Conservation (phyloP, 1,140 invertebrate genomes). For the Drosophila repleta region DNA sequence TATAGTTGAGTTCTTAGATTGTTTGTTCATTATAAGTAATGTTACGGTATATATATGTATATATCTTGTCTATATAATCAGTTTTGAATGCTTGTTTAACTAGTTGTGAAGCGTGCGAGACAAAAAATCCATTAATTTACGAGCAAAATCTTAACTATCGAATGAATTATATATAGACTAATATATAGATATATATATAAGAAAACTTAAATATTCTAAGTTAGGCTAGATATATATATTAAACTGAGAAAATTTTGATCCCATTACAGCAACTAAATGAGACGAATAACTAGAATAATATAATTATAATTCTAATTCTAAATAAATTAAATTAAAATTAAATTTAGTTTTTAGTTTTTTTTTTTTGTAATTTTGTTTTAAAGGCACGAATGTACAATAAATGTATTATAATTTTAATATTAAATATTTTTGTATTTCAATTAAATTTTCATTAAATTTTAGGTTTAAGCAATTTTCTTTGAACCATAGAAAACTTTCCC, state of each 20-base stretch:
- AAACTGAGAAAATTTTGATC: conserved; percentile 67
- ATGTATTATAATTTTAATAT: conserved; percentile 5
- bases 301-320: conserved; percentile 8
- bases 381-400: conserved; percentile 52
- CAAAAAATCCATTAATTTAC: neutral
- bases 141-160: conserved; percentile 7
- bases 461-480: neutral
- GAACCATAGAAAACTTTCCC: conserved; percentile 1
- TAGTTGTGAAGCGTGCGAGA: conserved; percentile 23
- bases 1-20: conserved; percentile 19
- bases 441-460: conserved; percentile 1
- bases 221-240: neutral
- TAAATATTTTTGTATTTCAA: neutral
- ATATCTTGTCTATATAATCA: conserved; percentile 22
- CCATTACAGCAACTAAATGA: conserved; percentile 54
- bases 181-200: neutral
- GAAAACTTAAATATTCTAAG: conserved; percentile 21
- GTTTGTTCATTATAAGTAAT: conserved; percentile 27
- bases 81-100: conserved; percentile 25
- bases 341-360: conserved; percentile 15
- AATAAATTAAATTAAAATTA: conserved; percentile 22
- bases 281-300: conserved; percentile 42
- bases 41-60: conserved; percentile 24
- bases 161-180: conserved; percentile 4
- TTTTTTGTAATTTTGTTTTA: conserved; percentile 31